Evolutionary conservation across 2,888 invertebrate species (phyloP), one percentile per base, ranked within the genome.

Genomic region (Germaria angustata): DNA sequence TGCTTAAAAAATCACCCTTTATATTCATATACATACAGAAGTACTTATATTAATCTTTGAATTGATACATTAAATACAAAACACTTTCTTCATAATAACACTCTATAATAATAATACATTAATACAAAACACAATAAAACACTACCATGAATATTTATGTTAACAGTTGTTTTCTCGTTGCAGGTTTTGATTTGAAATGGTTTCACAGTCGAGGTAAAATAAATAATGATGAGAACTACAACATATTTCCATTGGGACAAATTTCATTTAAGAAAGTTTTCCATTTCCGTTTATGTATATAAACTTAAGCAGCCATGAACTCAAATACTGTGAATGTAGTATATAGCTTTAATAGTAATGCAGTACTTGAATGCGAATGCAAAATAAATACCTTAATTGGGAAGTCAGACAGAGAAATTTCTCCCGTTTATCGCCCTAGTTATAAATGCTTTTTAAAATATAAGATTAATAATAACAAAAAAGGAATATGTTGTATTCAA

Each of bases 301-400:
- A 63, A 32, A 46, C 22, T 76, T 8, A 11, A 76, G 61, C 34
- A 72, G 68, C 61, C 41, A 81, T 81, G 81, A 78, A 65, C 59
- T 78, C 68, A 49, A 69, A 69, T 57, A 69, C 69, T 73, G 49
- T 55, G 20, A 78, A 75, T 68, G 20, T 81, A 46, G 57, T 55
- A 55, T 65, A 69, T 78, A 66, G 51, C 55, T 69, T 69, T 68
- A 63, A 81, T 57, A 65, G 39, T 24, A 65, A 39, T 39, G 39
- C 68, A 69, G 49, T 81, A 49, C 65, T 55, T 57, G 73, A 73
- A 49, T 65, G 59, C 53, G 44, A 76, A 72, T 81, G 57, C 55
- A 39, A 63, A 55, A 68, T 55, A 49, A 49, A 63, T 69, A 73
- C 55, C 17, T 39, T 65, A 22, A 15, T 69, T 69, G 65, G 41